These are phyloP conservation scores for Oscheius myriophilus DNA, from an alignment of 2,888 invertebrate species.

Conservation along the genomic window DNA sequence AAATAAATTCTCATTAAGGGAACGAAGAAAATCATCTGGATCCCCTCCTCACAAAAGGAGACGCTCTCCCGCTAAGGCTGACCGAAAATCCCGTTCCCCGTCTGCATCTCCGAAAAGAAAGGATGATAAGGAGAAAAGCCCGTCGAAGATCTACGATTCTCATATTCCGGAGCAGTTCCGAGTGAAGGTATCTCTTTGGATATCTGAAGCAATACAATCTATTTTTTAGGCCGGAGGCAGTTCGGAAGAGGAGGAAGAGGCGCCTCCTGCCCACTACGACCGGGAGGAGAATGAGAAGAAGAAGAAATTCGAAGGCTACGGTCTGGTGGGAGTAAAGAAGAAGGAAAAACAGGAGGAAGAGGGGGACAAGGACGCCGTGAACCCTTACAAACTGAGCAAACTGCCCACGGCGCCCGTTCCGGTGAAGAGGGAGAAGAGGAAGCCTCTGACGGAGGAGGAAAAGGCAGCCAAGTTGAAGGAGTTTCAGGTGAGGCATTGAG, in stretches of 20 bases:
- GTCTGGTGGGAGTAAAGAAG: slow-evolving; percentile 19
- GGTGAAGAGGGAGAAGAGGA: slow-evolving; percentile 34
- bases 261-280: slow-evolving; percentile 11
- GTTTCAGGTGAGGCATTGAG: too few species aligned
- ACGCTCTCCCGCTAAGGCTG: too few species aligned
- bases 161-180: slow-evolving; percentile 3
- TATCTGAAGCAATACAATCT: too few species aligned
- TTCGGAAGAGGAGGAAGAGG: slow-evolving; percentile 5
- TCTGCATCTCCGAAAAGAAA: not conserved
- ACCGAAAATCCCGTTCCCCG: not conserved
- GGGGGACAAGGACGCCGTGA: slow-evolving; percentile 24
- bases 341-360: slow-evolving; percentile 26
- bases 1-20: too few species aligned
- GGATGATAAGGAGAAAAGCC: not conserved
- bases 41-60: too few species aligned
- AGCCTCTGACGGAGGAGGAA: slow-evolving; percentile 37
- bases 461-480: slow-evolving; percentile 53
- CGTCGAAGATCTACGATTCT: slow-evolving; percentile 4
- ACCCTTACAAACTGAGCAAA: slow-evolving; percentile 36
- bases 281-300: slow-evolving; percentile 21
- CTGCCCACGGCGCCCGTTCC: slow-evolving; percentile 32
- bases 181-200: not conserved
- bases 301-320: slow-evolving; percentile 24
- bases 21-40: too few species aligned
- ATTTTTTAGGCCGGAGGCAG: not conserved